phyloP scores from a whole-genome alignment of 2,888 invertebrate species.

The Pherbina coryleti region DNA sequence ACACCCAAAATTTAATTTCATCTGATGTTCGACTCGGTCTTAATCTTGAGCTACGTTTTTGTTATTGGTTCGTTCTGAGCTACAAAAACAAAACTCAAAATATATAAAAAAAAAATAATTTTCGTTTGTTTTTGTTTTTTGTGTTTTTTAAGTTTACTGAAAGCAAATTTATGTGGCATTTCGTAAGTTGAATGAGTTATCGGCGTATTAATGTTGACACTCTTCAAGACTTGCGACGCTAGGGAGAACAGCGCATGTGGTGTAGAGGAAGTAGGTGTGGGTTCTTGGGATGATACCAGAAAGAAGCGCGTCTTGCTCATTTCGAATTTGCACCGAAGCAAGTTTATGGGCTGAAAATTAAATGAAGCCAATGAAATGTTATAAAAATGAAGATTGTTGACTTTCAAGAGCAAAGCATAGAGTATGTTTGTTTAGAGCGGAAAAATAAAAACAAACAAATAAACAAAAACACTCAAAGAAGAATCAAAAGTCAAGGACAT shows the following conservation, averaged over 20 bases:
- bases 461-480: too few relatives aligned
- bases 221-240: not conserved
- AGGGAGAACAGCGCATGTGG: not conserved
- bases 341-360: not conserved
- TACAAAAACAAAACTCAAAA: not conserved
- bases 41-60: not conserved
- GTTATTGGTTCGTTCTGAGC: not conserved
- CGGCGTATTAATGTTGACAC: slow-evolving; percentile 20
- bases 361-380: not conserved
- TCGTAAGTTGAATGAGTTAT: slow-evolving; percentile 12
- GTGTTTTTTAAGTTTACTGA: not conserved
- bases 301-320: not conserved
- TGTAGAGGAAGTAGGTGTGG: not conserved
- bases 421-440: too few relatives aligned
- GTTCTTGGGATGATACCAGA: too few relatives aligned
- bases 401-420: too few relatives aligned
- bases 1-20: not conserved
- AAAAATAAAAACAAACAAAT: too few relatives aligned
- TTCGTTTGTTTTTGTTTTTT: not conserved
- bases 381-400: too few relatives aligned
- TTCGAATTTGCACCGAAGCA: not conserved
- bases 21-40: not conserved
- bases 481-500: too few relatives aligned
- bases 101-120: too few relatives aligned
- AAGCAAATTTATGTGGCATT: slow-evolving; percentile 1